phyloP scores from a whole-genome alignment of 2,888 invertebrate genomes.

The Sylvicola fuscatus region DNA sequence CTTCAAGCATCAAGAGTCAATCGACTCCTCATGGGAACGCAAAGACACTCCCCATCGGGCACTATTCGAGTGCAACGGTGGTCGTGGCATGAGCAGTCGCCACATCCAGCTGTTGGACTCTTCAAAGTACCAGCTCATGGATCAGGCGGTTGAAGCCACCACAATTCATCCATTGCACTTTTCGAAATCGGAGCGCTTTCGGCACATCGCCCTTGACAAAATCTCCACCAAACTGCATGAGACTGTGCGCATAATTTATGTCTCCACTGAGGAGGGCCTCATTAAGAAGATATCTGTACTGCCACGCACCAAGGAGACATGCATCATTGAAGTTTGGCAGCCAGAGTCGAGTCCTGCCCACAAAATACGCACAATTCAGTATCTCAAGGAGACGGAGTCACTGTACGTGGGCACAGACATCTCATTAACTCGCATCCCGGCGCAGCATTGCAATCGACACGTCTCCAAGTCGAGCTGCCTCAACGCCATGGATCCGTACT shows the following conservation, averaged over 20 bases:
- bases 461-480: constrained; percentile 47
- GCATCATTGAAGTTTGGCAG: constrained; percentile 71
- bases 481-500: constrained; percentile 79
- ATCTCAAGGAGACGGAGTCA: constrained; percentile 60
- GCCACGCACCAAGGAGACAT: constrained; percentile 47
- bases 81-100: constrained; percentile 6
- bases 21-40: constrained; percentile 58
- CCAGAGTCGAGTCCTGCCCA: constrained; percentile 31
- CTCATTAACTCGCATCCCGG: constrained; percentile 48
- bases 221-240: constrained; percentile 48
- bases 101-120: constrained; percentile 36
- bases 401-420: constrained; percentile 54
- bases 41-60: constrained; percentile 31
- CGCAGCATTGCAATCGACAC: constrained; percentile 60
- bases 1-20: constrained; percentile 63
- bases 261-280: constrained; percentile 52
- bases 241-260: constrained; percentile 56
- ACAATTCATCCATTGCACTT: constrained; percentile 46
- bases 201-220: constrained; percentile 64
- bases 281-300: constrained; percentile 65
- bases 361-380: constrained; percentile 45
- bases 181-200: constrained; percentile 47
- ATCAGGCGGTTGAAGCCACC: constrained; percentile 60
- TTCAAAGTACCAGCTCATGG: constrained; percentile 70
- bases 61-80: constrained; percentile 36